Percentiles rank a stretch among this genome's conserved stretches.
Evolutionary conservation across 2,888 invertebrate genomes (phyloP).

Genomic region (Drosophila falleni): DNA sequence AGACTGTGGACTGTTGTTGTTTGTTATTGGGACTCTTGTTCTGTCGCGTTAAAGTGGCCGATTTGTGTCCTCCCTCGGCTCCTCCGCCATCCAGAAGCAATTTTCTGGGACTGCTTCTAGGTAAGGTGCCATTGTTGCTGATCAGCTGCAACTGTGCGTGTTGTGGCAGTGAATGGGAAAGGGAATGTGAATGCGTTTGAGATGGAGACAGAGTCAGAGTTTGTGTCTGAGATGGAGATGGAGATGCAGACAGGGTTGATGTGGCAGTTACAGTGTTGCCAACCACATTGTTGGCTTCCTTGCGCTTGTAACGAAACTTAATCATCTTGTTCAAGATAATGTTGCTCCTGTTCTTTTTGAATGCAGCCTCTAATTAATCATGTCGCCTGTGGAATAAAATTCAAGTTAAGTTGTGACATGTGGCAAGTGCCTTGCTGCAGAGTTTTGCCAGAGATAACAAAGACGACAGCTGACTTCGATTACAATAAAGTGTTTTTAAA

Average conservation of each 20-base stretch:
- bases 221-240: background rate
- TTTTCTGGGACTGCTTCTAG: slow-evolving; percentile 83
- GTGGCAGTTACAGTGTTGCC: slow-evolving; percentile 23
- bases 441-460: slow-evolving; percentile 19
- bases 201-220: background rate
- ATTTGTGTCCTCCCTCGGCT: slow-evolving; percentile 69
- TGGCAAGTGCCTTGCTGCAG: slow-evolving; percentile 8
- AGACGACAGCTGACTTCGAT: slow-evolving; percentile 16
- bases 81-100: slow-evolving; percentile 58
- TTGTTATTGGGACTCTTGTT: slow-evolving; percentile 47
- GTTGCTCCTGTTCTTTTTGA: slow-evolving; percentile 5
- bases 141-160: slow-evolving; percentile 77
- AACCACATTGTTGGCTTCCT: slow-evolving; percentile 86
- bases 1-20: slow-evolving; percentile 28
- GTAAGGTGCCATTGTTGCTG: slow-evolving; percentile 80
- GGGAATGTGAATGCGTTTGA: slow-evolving; percentile 27
- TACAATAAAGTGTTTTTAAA: slow-evolving; percentile 13
- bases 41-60: slow-evolving; percentile 83
- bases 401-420: slow-evolving; percentile 11
- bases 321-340: slow-evolving; percentile 87
- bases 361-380: slow-evolving; percentile 6
- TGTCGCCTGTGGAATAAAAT: slow-evolving; percentile 9
- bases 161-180: slow-evolving; percentile 29
- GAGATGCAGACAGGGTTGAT: background rate
- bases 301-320: slow-evolving; percentile 89